phyloP scores from a whole-genome alignment of 1,140 invertebrate species.

The Babylonia areolata region DNA sequence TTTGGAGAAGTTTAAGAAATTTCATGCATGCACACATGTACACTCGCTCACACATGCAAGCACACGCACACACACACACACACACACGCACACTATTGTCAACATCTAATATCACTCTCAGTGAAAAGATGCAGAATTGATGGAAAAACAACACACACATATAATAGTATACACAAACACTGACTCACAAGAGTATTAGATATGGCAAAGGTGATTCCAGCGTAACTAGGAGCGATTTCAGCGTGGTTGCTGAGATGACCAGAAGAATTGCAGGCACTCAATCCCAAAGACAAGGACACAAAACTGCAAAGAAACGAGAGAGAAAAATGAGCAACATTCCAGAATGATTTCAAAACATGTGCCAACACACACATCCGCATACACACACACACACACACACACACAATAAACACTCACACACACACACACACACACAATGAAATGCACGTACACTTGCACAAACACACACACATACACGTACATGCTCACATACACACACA shows the following conservation, averaged over 20 bases:
- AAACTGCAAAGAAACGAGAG: slow-evolving; percentile 77
- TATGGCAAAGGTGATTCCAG: slow-evolving; percentile 87
- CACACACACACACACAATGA: too few relatives aligned
- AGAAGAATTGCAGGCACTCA: slow-evolving; percentile 87
- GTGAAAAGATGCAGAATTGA: not conserved
- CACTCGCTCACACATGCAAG: not conserved
- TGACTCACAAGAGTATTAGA: slow-evolving; percentile 85
- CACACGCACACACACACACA: not conserved
- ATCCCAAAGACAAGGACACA: slow-evolving; percentile 86
- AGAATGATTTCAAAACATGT: not conserved
- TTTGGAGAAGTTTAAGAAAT: too few relatives aligned
- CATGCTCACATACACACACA: too few relatives aligned
- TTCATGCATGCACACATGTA: not conserved
- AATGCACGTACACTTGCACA: too few relatives aligned
- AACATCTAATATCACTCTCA: too few relatives aligned
- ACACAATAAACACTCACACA: too few relatives aligned
- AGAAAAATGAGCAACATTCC: not conserved
- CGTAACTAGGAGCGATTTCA: slow-evolving; percentile 87
- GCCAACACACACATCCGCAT: too few relatives aligned
- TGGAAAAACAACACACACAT: not conserved
- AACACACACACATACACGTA: too few relatives aligned
- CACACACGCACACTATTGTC: not conserved
- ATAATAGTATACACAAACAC: slow-evolving; percentile 25
- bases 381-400: too few relatives aligned
- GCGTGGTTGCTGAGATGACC: slow-evolving; percentile 89